Conservation (phyloP, 2,113 vertebrate species). For the Nycticebus coucang region DNA sequence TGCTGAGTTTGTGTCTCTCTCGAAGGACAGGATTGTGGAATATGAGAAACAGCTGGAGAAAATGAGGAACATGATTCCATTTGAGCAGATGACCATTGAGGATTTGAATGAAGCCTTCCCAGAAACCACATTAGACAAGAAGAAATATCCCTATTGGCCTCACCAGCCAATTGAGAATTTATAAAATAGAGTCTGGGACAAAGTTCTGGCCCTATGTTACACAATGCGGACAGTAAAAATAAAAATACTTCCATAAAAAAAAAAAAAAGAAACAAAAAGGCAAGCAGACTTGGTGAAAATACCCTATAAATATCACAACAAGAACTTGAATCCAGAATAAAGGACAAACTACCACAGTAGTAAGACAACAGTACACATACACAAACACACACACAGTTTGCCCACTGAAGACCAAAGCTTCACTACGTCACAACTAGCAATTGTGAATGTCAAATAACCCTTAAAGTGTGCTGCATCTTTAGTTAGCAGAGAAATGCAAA, state of each 20-base stretch:
- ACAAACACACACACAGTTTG: neutral
- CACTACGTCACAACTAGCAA: neutral
- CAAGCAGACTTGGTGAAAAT: neutral
- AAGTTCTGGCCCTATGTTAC: neutral
- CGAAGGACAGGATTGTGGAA: slow-evolving; percentile 88
- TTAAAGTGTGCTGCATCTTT: neutral
- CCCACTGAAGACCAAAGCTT: neutral
- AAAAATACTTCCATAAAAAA: no score
- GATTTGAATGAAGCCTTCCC: slow-evolving; percentile 92
- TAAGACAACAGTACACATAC: neutral
- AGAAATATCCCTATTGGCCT: slow-evolving; percentile 94
- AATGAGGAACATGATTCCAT: slow-evolving; percentile 93
- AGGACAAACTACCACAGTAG: neutral
- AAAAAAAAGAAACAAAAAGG: no score
- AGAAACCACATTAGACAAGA: slow-evolving; percentile 92
- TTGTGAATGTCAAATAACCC: neutral
- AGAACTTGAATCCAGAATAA: neutral
- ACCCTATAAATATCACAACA: neutral
- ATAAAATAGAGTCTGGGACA: slow-evolving; percentile 80
- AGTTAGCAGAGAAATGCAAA: neutral
- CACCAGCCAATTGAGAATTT: slow-evolving; percentile 91
- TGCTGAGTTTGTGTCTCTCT: slow-evolving; percentile 86
- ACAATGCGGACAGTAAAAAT: slow-evolving; percentile 69
- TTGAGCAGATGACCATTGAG: slow-evolving; percentile 95
- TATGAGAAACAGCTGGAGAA: slow-evolving; percentile 92